phyloP scores from a whole-genome alignment of 2,888 invertebrate genomes.

The Pegoplata infirma region DNA sequence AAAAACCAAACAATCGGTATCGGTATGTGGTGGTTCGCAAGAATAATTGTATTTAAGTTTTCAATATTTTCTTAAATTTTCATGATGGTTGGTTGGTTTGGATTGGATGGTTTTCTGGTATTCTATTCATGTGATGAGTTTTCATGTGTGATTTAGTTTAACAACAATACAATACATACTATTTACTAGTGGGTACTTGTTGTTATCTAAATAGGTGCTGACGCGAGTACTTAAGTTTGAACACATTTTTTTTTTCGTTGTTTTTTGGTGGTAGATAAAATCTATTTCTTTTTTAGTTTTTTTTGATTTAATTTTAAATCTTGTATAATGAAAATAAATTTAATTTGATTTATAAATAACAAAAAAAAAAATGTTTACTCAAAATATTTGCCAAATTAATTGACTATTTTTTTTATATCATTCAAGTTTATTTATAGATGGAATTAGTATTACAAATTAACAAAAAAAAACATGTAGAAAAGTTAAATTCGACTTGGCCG shows the following conservation, averaged over 20 bases:
- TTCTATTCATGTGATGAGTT: constrained; percentile 4
- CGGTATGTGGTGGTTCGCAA: background rate
- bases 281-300: background rate
- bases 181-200: constrained; percentile 13
- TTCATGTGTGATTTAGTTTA: background rate
- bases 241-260: background rate
- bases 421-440: constrained; percentile 1
- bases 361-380: constrained; percentile 32
- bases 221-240: constrained; percentile 48
- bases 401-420: constrained; percentile 4
- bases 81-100: no score
- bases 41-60: background rate
- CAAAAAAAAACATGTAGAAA: no score
- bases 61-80: background rate
- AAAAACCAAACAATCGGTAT: no score
- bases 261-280: background rate
- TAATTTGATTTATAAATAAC: constrained; percentile 48
- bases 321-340: constrained; percentile 26
- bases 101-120: no score
- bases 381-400: constrained; percentile 45
- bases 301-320: constrained; percentile 9
- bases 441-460: background rate
- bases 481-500: no score
- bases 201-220: constrained; percentile 52
- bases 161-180: no score